phyloP scores from a whole-genome alignment of 2,797 vertebrate genomes.

The Helostoma temminkii region DNA sequence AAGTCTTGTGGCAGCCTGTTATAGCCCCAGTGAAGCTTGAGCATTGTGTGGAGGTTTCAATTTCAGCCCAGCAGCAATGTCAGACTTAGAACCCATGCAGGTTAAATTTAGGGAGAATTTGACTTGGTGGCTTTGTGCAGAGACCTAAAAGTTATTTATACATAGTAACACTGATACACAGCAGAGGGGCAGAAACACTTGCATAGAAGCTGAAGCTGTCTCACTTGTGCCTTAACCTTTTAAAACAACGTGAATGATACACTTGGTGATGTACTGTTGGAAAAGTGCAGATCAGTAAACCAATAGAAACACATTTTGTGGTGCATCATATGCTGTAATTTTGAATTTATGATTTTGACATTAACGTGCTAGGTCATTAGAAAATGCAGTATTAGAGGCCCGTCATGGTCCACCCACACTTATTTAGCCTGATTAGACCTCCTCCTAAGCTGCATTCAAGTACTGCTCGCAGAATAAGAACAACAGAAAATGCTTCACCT shows the following conservation, averaged over 20 bases:
- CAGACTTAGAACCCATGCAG: constrained; percentile 21
- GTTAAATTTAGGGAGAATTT: constrained; percentile 51
- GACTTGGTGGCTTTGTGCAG: constrained; percentile 52
- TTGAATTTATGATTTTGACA: not conserved
- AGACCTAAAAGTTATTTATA: constrained; percentile 55
- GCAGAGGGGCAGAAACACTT: constrained; percentile 18
- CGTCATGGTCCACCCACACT: constrained; percentile 14
- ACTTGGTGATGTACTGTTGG: not conserved
- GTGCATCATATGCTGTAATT: not conserved
- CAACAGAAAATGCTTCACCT: not conserved
- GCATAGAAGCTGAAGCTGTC: too few relatives aligned
- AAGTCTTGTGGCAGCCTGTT: constrained; percentile 61
- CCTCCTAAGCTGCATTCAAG: constrained; percentile 4
- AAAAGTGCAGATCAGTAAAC: not conserved
- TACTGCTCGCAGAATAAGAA: not conserved
- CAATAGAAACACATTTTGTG: not conserved
- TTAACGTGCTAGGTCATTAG: not conserved
- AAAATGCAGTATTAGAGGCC: constrained; percentile 15
- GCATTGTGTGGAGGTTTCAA: constrained; percentile 53
- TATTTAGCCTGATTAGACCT: constrained; percentile 7
- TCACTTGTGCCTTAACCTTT: not conserved
- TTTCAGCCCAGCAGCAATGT: constrained; percentile 57
- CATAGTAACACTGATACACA: constrained; percentile 16
- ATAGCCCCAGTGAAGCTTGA: constrained; percentile 36
- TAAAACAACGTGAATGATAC: constrained; percentile 1